Conservation (phyloP, 2,113 vertebrate species). For the Oreochromis aureus region DNA sequence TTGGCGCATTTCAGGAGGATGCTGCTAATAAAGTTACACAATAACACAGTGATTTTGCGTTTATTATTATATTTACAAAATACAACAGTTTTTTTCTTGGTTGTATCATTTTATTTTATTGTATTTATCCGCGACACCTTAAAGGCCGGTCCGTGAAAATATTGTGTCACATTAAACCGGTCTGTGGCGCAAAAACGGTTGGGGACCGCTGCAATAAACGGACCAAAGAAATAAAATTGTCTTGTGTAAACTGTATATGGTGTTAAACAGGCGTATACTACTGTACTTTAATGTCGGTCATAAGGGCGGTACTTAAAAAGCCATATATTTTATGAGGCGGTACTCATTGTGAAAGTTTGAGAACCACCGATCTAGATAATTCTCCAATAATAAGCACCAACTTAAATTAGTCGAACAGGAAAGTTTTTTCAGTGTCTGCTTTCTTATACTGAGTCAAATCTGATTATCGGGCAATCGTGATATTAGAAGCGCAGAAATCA, state of each 20-base stretch:
- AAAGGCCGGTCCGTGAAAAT: not conserved
- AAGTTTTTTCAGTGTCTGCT: not conserved
- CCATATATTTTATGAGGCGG: not conserved
- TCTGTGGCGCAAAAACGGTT: not conserved
- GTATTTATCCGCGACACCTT: not conserved
- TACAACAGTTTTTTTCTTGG: not conserved
- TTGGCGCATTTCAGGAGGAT: not conserved
- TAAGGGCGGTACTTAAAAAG: not conserved
- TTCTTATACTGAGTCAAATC: not conserved
- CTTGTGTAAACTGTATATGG: accelerated
- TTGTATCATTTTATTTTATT: not conserved
- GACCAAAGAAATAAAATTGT: not conserved
- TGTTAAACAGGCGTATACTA: not conserved
- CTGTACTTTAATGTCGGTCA: not conserved
- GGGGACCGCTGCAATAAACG: accelerated
- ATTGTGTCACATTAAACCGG: not conserved
- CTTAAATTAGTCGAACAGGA: not conserved
- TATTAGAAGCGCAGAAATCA: not conserved
- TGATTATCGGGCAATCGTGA: not conserved
- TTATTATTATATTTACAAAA: not conserved
- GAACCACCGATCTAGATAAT: not conserved
- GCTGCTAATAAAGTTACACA: accelerated
- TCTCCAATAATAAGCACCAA: not conserved
- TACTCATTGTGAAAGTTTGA: not conserved
- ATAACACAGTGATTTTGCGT: not conserved